These are phyloP conservation scores for Agraylea sexmaculata DNA, from an alignment of 1,140 invertebrate species.

Conservation along the genomic window DNA sequence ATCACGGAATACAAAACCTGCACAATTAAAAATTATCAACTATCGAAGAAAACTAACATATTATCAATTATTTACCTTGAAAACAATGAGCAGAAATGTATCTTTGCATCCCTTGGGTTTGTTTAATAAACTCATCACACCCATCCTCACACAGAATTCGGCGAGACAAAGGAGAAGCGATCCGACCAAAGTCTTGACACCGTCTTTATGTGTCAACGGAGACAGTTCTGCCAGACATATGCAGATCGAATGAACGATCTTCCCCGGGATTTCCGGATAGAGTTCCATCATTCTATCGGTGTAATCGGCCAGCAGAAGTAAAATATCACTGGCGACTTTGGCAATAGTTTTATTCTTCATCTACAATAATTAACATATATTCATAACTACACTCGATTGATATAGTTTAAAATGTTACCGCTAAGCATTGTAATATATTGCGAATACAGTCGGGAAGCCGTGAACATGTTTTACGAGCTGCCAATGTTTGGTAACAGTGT, in stretches of 20 bases:
- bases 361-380: constrained; percentile 40
- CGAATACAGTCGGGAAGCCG: constrained; percentile 63
- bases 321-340: constrained; percentile 76
- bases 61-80: constrained; percentile 50
- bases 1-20: constrained; percentile 38
- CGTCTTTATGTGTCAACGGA: constrained; percentile 36
- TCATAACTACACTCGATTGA: neutral
- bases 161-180: constrained; percentile 81
- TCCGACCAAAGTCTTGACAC: constrained; percentile 62
- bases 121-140: constrained; percentile 60
- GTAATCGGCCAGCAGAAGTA: constrained; percentile 72
- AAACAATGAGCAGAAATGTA: constrained; percentile 52
- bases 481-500: constrained; percentile 31
- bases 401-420: constrained; percentile 32
- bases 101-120: constrained; percentile 81
- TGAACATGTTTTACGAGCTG: constrained; percentile 21
- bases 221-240: constrained; percentile 35
- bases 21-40: constrained; percentile 20
- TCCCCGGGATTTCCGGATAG: constrained; percentile 66
- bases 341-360: constrained; percentile 74
- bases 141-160: constrained; percentile 88
- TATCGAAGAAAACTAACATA: neutral
- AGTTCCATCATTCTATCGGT: constrained; percentile 56
- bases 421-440: constrained; percentile 78
- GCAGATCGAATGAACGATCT: constrained; percentile 38